Evolutionary conservation across 2,888 invertebrate species (phyloP).

Genomic region (Galerucella nymphaeae): DNA sequence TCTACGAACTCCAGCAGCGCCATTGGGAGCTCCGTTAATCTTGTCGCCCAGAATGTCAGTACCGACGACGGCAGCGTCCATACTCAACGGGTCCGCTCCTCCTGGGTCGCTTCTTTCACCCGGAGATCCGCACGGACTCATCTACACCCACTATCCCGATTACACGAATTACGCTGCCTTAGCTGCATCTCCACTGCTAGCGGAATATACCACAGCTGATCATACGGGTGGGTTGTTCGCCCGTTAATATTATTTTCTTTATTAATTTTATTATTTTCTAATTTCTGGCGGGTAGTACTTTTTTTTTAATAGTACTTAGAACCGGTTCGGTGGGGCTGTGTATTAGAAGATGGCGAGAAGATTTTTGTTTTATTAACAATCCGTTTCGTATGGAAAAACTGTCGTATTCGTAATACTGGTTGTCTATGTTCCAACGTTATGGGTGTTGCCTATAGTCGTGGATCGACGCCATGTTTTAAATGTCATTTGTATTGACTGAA

Average conservation of each 20-base stretch:
- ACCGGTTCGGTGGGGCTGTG: slow-evolving; percentile 32
- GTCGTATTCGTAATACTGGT: neutral
- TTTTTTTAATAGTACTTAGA: slow-evolving; percentile 42
- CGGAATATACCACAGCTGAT: slow-evolving; percentile 86
- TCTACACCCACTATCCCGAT: slow-evolving; percentile 90
- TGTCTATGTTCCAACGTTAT: no score
- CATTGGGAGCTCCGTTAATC: slow-evolving; percentile 92
- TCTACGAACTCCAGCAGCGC: slow-evolving; percentile 76
- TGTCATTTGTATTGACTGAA: no score
- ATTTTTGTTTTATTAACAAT: neutral
- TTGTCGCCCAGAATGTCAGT: slow-evolving; percentile 90
- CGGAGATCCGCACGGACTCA: slow-evolving; percentile 78
- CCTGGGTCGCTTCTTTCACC: slow-evolving; percentile 63
- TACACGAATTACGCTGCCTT: slow-evolving; percentile 92
- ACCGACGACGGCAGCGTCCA: slow-evolving; percentile 78
- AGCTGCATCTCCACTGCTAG: slow-evolving; percentile 81
- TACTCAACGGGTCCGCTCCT: slow-evolving; percentile 74
- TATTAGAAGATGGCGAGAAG: neutral
- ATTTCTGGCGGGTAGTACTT: slow-evolving; percentile 34
- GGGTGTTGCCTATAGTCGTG: no score
- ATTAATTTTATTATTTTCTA: slow-evolving; percentile 24
- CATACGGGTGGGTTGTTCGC: slow-evolving; percentile 96
- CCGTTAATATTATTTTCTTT: slow-evolving; percentile 69
- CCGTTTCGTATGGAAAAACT: neutral
- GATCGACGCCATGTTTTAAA: no score